phyloP scores from a whole-genome alignment of 2,113 vertebrate species.

The Hyla sarda region DNA sequence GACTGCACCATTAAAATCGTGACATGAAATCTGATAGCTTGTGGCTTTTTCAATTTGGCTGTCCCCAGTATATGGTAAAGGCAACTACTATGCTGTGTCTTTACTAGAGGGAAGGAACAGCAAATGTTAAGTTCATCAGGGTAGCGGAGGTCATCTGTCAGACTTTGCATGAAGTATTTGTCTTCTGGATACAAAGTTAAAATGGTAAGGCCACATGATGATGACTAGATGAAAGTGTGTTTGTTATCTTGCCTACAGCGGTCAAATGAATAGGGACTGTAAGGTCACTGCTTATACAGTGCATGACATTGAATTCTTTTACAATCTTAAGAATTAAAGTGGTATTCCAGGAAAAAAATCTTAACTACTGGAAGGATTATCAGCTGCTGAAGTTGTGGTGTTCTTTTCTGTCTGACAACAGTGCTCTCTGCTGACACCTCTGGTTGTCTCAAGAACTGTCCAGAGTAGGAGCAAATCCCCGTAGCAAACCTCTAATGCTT shows the following conservation, averaged over 20 bases:
- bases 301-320: not conserved
- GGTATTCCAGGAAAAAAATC: no score
- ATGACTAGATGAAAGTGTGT: not conserved
- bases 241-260: not conserved
- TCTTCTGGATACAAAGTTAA: not conserved
- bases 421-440: no score
- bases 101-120: not conserved
- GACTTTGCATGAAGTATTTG: not conserved
- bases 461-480: no score
- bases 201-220: not conserved
- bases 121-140: not conserved
- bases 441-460: no score
- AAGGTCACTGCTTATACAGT: not conserved
- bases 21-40: conserved; percentile 56
- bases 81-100: not conserved
- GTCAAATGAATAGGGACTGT: not conserved
- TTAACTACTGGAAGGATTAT: no score
- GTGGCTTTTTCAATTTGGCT: conserved; percentile 46
- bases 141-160: not conserved
- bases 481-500: no score
- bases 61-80: conserved; percentile 35
- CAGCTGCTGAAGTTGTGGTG: no score
- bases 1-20: conserved; percentile 56
- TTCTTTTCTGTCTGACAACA: no score
- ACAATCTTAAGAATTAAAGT: no score